Conservation (phyloP, 2,113 vertebrate species). For the Crypturellus undulatus region DNA sequence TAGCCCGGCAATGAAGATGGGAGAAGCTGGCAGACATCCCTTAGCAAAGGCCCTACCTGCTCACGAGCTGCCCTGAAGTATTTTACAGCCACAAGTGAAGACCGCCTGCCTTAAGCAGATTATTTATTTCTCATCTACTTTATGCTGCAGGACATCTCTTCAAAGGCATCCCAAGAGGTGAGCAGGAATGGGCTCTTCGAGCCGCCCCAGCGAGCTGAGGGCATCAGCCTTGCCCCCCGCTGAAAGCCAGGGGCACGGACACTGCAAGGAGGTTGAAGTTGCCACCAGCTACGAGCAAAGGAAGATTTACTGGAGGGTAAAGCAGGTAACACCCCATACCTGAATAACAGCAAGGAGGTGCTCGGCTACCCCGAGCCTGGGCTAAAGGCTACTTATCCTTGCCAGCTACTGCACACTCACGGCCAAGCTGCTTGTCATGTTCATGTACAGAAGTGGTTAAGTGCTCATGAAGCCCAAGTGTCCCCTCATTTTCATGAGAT, state of each 20-base stretch:
- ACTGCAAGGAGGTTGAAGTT: not conserved
- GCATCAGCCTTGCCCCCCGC: not conserved
- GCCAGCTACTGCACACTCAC: not conserved
- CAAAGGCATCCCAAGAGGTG: not conserved
- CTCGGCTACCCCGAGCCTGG: not conserved
- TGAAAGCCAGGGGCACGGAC: not conserved
- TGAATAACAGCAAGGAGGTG: not conserved
- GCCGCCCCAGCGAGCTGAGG: not conserved
- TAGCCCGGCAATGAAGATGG: not conserved
- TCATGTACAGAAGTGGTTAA: not conserved
- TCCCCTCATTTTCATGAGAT: not conserved
- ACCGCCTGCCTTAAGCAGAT: not conserved
- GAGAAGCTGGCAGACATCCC: not conserved
- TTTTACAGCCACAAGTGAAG: not conserved
- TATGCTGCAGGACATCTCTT: not conserved
- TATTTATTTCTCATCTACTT: not conserved
- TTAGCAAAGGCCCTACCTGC: not conserved
- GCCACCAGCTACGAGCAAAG: not conserved
- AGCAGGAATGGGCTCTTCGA: not conserved
- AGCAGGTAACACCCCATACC: accelerated
- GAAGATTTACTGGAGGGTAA: accelerated
- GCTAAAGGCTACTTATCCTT: not conserved
- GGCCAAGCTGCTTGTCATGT: not conserved
- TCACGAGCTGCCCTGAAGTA: not conserved
- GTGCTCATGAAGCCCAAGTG: not conserved